Percentiles rank a stretch among this genome's conserved stretches.
Evolutionary conservation across 35 echinoderm and acorn worm species (phyloP).

Genomic region (Heliocidaris tuberculata): DNA sequence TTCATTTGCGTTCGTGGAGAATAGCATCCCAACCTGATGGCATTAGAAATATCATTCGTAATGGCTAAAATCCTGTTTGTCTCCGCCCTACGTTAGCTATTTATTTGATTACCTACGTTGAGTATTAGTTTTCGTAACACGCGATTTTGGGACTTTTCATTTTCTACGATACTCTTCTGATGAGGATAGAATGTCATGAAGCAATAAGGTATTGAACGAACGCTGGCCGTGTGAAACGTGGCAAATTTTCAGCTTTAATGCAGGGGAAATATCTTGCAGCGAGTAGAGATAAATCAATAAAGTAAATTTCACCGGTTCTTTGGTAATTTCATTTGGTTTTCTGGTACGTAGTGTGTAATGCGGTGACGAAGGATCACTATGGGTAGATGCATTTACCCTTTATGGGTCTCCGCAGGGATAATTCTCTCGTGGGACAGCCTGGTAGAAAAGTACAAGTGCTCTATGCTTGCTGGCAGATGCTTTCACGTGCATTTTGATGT

Average conservation of each 20-base stretch:
- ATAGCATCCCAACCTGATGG: neutral
- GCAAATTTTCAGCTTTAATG: neutral
- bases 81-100: neutral
- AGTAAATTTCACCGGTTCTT: constrained; percentile 35
- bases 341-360: constrained; percentile 1
- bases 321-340: constrained; percentile 34
- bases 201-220: neutral
- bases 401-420: neutral
- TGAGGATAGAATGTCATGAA: neutral
- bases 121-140: neutral
- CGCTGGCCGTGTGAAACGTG: neutral
- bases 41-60: neutral
- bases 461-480: neutral
- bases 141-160: neutral
- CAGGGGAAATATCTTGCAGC: neutral
- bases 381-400: constrained; percentile 39
- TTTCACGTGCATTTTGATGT: neutral
- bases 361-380: neutral
- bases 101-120: neutral
- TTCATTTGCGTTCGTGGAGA: neutral
- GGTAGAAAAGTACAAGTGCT: constrained; percentile 33
- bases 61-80: neutral
- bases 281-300: constrained; percentile 30
- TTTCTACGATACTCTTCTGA: neutral
- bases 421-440: neutral